Base-by-base conservation (phyloP, 2,888 invertebrate species). In the Gari tellinella region DNA sequence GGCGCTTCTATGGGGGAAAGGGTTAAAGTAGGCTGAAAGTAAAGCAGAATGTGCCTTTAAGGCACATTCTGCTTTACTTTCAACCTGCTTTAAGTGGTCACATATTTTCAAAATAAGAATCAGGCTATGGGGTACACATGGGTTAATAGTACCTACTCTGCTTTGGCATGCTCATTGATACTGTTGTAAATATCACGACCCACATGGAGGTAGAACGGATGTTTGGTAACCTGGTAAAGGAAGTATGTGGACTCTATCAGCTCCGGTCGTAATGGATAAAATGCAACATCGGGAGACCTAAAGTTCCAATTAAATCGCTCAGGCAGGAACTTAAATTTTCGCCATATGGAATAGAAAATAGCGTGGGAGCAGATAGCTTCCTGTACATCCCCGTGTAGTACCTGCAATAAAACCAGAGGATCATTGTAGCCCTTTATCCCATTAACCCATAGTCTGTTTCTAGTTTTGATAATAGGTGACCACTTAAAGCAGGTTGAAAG, bases 331-430 rank as follows among this genome's bases (percentile, higher is more conserved):
- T 93, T 94, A 85, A 93, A 94, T 72, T 93, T 92, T 80, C 93
- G 93, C 95, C 94, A 94, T 55, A 94, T 93, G 26, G 93, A 92
- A 87, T 94, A 94, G 90, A 94, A 94, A 17, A 94, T 88, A 0
- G 94, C 94, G 88, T 95, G 94, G 8, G 93, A 92, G 88, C 94
- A 94, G 48, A 95, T 94, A 3, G 94, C 94, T 88, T 95, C 94
- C 82, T 94, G 94, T 46, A 95, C 90, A 84, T 94, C 94, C 40
- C 94, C 94, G 82, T 93, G 92, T 46, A 95, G 86, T 1, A 94
- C 94, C 92, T 92, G 81, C 31, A 31, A 10, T 7, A 31, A 31
- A 10, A 31, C 10, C n/a, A n/a, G n/a, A n/a, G n/a, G n/a, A n/a
- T n/a, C n/a, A n/a, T n/a, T n/a, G n/a, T n/a, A n/a, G n/a, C n/a